Conservation (phyloP, 1,140 invertebrate species). For the Ostrea denselamellosa region DNA sequence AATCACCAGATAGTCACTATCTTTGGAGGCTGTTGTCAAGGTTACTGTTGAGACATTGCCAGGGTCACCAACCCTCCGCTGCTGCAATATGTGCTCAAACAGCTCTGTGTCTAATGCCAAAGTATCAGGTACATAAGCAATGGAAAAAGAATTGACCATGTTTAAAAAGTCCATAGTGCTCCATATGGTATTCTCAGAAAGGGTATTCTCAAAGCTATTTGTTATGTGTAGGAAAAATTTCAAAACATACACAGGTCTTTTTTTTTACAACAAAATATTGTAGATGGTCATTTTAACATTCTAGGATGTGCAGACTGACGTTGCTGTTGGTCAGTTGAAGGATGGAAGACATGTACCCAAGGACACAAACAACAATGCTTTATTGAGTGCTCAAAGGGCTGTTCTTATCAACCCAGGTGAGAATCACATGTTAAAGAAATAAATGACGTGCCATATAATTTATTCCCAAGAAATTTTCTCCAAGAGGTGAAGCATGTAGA, state of each 20-base stretch:
- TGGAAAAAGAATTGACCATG: too few relatives aligned
- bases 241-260: too few relatives aligned
- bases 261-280: too few relatives aligned
- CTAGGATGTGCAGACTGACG: neutral
- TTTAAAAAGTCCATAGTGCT: too few relatives aligned
- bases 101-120: constrained; percentile 34
- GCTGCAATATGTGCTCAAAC: constrained; percentile 41
- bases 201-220: too few relatives aligned
- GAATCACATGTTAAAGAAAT: neutral
- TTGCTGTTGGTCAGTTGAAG: neutral
- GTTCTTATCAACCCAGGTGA: constrained; percentile 14
- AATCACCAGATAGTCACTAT: constrained; percentile 32
- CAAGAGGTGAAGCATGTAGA: too few relatives aligned
- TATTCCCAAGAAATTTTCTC: too few relatives aligned
- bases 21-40: constrained; percentile 48
- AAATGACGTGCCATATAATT: too few relatives aligned
- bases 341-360: constrained; percentile 19
- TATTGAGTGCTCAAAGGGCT: constrained; percentile 18
- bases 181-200: too few relatives aligned
- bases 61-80: neutral
- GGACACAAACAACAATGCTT: constrained; percentile 2
- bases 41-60: constrained; percentile 35
- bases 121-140: constrained; percentile 20
- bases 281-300: neutral
- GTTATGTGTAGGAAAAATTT: too few relatives aligned